phyloP scores from a whole-genome alignment of 92 coral and sea anemone species.

The Montipora capitata region DNA sequence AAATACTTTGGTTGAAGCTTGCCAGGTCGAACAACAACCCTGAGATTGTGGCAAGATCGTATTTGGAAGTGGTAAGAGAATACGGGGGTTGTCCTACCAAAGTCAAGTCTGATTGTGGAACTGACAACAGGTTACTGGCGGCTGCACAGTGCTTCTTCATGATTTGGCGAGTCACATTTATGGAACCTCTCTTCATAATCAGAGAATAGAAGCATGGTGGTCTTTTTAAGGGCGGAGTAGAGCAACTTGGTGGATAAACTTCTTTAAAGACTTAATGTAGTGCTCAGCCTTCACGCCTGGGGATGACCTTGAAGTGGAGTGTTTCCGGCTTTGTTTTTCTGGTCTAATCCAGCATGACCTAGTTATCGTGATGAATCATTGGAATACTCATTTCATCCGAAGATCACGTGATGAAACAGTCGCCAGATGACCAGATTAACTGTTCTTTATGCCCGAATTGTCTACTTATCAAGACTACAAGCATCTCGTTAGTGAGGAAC shows the following conservation, averaged over 20 bases:
- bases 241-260: conserved; percentile 58
- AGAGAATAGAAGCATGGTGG: conserved; percentile 73
- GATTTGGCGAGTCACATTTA: conserved; percentile 56
- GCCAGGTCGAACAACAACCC: conserved; percentile 62
- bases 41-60: conserved; percentile 42
- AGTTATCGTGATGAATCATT: conserved; percentile 49
- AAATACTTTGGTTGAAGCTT: conserved; percentile 58
- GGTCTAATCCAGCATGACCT: conserved; percentile 53
- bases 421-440: conserved; percentile 55
- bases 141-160: conserved; percentile 49
- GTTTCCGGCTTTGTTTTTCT: conserved; percentile 51
- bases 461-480: conserved; percentile 44
- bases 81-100: conserved; percentile 65
- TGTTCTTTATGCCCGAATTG: conserved; percentile 49
- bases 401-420: conserved; percentile 46
- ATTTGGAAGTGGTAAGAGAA: conserved; percentile 48
- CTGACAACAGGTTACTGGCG: conserved; percentile 57
- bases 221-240: conserved; percentile 46
- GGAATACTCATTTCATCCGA: conserved; percentile 62
- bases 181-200: conserved; percentile 65
- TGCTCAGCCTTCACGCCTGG: not conserved
- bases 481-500: conserved; percentile 51
- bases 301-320: conserved; percentile 48
- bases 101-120: conserved; percentile 67
- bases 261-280: conserved; percentile 62